Evolutionary conservation across 92 coral and sea anemone genomes (phyloP), one percentile per base, ranked within the genome.

Genomic region (Ricordea florida): DNA sequence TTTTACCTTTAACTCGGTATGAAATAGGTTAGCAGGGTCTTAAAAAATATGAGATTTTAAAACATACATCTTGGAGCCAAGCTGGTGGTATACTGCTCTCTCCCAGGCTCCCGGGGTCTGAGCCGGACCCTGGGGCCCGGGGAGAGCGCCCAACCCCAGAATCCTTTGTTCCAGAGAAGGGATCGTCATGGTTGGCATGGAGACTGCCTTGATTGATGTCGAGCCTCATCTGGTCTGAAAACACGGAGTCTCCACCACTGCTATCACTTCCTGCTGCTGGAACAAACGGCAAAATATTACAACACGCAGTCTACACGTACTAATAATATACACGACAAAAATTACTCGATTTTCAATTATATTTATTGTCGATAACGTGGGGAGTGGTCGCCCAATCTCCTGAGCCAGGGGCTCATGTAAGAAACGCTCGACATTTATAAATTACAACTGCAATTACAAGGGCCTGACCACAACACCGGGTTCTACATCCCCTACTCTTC

Each of bases 121-220:
- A 78, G 30, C 57, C 83, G 34, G 78, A 57, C 27, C 75, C 69
- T 5, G 97, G 97, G 11, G 90, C 80, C 34, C 97, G 93, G 15
- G 97, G 97, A 33, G 97, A 91, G 16, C 90, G 97, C 2, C 97
- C 97, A 2, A 93, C 98, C 1, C 98, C 98, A 1, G 98, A 94
- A 82, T 94, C 98, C 31, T 73, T 86, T n/a, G 97, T 92, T 55
- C 85, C 96, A 13, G 86, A 82, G 15, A 73, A 79, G 6, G 74
- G 84, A 50, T 83, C 84, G 42, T 81, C 69, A 27, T 72, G 70
- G 15, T 68, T 47, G 13, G 85, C 79, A 24, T 81, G 79, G 4
- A 57, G 75, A 18, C 85, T 71, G 53, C 69, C 81, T 3, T 92
- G 87, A 73, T 84, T 80, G 26, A 80, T 81, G 15, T 84, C 87